phyloP scores from a whole-genome alignment of 2,113 vertebrate genomes.

The Elephas maximus region DNA sequence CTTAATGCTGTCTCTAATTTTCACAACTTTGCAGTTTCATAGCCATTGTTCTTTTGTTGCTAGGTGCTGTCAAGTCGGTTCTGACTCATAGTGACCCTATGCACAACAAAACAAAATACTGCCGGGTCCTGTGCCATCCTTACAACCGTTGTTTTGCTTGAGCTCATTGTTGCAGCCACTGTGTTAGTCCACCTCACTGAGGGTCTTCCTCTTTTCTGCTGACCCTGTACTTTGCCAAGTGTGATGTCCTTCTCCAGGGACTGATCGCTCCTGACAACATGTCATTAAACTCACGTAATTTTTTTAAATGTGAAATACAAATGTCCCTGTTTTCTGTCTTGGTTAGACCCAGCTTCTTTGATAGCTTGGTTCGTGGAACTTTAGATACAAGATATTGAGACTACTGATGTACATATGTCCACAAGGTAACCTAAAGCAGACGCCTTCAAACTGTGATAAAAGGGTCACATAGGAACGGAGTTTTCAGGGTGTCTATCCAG shows the following conservation, averaged over 20 bases:
- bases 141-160: no score
- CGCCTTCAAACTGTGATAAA: neutral
- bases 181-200: no score
- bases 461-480: neutral
- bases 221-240: no score
- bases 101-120: no score
- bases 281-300: neutral
- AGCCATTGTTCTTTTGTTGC: neutral
- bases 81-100: no score
- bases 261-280: no score
- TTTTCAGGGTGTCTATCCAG: neutral
- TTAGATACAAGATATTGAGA: neutral
- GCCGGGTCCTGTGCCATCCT: no score
- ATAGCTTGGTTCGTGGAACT: neutral
- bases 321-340: neutral
- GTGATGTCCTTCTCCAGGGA: no score
- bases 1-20: neutral
- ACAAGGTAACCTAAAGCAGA: neutral
- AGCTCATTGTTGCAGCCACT: no score
- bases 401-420: neutral
- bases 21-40: neutral
- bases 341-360: neutral
- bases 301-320: neutral
- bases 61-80: no score
- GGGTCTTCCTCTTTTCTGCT: no score